These are phyloP conservation scores for Zoanthus sociatus DNA, from an alignment of 92 coral and sea anemone genomes.

Conservation along the genomic window DNA sequence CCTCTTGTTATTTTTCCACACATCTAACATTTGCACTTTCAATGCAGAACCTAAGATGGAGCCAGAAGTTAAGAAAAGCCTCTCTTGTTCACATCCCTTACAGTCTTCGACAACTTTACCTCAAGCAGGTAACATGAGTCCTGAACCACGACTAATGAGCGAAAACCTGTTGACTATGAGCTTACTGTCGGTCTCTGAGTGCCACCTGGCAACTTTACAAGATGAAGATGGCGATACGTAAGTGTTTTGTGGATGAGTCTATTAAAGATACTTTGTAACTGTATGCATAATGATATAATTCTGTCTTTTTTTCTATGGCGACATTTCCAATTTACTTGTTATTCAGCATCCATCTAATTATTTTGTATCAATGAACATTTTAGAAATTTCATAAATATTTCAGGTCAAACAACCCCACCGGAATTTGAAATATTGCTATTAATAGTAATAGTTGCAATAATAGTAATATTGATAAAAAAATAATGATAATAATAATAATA, in stretches of 20 bases:
- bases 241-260: constrained; percentile 29
- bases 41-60: constrained; percentile 14
- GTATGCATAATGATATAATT: too few species aligned
- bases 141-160: constrained; percentile 72
- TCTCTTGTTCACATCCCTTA: background rate
- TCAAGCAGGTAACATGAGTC: constrained; percentile 38
- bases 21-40: background rate
- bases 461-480: too few species aligned
- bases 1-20: too few species aligned
- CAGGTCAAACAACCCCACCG: too few species aligned
- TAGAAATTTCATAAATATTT: too few species aligned
- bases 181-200: constrained; percentile 90
- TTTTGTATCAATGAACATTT: too few species aligned
- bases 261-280: background rate
- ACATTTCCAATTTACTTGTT: background rate
- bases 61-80: background rate
- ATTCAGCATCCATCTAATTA: background rate
- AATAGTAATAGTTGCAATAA: too few species aligned
- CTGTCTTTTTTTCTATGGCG: too few species aligned
- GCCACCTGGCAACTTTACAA: constrained; percentile 93
- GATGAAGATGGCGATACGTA: constrained; percentile 99
- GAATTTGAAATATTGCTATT: too few species aligned
- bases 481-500: too few species aligned
- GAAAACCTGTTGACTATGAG: constrained; percentile 84
- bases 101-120: background rate